Percentiles rank a stretch among this genome's conserved stretches.
These are phyloP conservation scores for Epinotia nisella DNA, from an alignment of 2,888 invertebrate genomes.

Conservation along the genomic window DNA sequence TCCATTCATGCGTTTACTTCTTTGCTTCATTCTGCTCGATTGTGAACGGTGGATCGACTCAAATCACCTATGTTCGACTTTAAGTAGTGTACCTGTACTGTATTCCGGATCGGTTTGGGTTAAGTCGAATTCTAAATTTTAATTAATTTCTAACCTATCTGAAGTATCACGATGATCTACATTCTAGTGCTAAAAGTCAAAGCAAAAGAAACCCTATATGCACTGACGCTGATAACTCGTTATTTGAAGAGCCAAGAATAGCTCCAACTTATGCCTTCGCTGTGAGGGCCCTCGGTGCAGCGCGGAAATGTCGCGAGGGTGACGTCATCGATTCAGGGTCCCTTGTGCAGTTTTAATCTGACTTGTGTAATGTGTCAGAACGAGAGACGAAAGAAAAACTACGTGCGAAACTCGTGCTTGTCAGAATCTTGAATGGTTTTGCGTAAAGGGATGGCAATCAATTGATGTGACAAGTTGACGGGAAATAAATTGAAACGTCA, in stretches of 20 bases:
- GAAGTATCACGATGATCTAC: too few relatives aligned
- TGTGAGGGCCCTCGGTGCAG: conserved; percentile 5
- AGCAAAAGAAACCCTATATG: not conserved
- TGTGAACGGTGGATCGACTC: too few relatives aligned
- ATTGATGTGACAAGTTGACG: conserved; percentile 1
- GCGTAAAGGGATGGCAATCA: not conserved
- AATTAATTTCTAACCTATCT: too few relatives aligned
- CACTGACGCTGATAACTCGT: conserved; percentile 2
- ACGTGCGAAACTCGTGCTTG: not conserved
- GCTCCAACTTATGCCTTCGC: conserved; percentile 4
- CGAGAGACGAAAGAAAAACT: too few relatives aligned
- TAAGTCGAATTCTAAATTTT: too few relatives aligned
- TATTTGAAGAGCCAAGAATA: conserved; percentile 15
- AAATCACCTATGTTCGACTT: too few relatives aligned
- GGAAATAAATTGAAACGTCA: conserved; percentile 11
- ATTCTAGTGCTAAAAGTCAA: not conserved
- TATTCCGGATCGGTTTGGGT: too few relatives aligned
- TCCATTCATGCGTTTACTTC: too few relatives aligned
- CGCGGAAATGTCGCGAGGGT: conserved; percentile 21
- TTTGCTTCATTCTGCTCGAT: too few relatives aligned
- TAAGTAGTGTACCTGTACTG: too few relatives aligned
- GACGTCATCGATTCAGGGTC: conserved; percentile 8
- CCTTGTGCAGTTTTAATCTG: not conserved
- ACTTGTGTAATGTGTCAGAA: too few relatives aligned
- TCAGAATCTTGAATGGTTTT: not conserved